phyloP scores from a whole-genome alignment of 2,113 vertebrate genomes.

The Aptenodytes patagonicus region DNA sequence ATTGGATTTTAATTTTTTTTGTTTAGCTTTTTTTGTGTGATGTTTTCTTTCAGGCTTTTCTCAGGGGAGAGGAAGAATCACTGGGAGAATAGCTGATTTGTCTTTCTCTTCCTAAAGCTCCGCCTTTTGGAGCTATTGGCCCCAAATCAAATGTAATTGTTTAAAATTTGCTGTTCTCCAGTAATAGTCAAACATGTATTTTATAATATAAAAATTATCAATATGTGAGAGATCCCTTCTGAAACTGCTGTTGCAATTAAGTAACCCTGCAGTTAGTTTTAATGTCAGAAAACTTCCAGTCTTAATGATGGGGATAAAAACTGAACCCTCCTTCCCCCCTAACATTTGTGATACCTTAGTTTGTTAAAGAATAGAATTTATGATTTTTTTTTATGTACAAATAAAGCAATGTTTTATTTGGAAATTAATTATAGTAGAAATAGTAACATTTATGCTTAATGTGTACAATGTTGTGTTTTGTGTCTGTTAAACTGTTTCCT shows the following conservation, averaged over 20 bases:
- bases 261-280: neutral
- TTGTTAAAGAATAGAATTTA: neutral
- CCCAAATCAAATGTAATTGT: neutral
- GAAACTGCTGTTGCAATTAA: neutral
- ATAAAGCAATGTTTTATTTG: conserved; percentile 12
- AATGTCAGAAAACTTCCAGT: neutral
- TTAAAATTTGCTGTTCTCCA: neutral
- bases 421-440: conserved; percentile 30
- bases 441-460: conserved; percentile 3
- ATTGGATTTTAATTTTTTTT: neutral
- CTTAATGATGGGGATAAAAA: neutral
- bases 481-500: conserved; percentile 14
- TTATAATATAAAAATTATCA: neutral
- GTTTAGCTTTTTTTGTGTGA: neutral
- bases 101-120: neutral
- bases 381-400: neutral
- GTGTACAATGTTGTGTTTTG: conserved; percentile 20
- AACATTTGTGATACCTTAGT: neutral
- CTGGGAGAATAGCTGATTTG: neutral
- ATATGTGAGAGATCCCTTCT: neutral
- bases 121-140: neutral
- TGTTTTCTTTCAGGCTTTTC: neutral
- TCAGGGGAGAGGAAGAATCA: neutral
- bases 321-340: neutral
- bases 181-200: neutral